A percentile compares a stretch with the other conserved stretches of the same genome.
Evolutionary conservation across 2,113 vertebrate genomes (phyloP).

Genomic region (Hyperopisus bebe): DNA sequence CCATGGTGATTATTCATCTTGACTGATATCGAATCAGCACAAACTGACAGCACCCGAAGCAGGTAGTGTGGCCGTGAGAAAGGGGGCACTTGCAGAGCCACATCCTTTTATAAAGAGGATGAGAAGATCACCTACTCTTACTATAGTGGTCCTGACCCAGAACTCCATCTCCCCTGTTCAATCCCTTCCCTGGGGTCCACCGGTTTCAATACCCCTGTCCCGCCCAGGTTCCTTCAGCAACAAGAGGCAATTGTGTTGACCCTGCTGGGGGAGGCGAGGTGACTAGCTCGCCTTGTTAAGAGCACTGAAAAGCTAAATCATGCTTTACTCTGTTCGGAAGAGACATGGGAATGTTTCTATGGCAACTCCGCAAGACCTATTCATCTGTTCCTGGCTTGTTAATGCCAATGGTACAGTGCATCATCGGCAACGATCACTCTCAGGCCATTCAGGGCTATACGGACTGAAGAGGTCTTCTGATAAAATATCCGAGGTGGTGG

Average conservation of each 20-base stretch:
- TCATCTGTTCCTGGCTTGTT: constrained; percentile 38
- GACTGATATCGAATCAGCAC: background rate
- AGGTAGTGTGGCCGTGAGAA: background rate
- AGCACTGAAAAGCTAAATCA: constrained; percentile 53
- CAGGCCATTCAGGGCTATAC: background rate
- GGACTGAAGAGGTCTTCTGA: background rate
- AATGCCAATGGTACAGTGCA: constrained; percentile 1
- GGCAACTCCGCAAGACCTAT: constrained; percentile 55
- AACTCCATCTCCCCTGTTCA: background rate
- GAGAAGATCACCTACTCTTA: background rate
- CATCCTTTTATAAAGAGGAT: background rate
- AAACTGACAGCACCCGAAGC: too few relatives aligned
- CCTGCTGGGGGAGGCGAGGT: background rate
- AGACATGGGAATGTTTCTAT: constrained; percentile 53
- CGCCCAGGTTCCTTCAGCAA: constrained; percentile 7
- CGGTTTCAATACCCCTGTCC: background rate
- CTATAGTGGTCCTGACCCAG: background rate
- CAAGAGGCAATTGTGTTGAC: constrained; percentile 20
- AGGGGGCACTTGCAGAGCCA: background rate
- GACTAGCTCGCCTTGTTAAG: constrained; percentile 35
- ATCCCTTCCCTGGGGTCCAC: background rate
- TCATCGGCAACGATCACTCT: background rate
- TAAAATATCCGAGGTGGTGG: background rate
- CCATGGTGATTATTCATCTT: background rate
- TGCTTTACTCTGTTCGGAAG: constrained; percentile 53